Conservation (phyloP, 23 tunicate genomes). For the Ascidia mentula region DNA sequence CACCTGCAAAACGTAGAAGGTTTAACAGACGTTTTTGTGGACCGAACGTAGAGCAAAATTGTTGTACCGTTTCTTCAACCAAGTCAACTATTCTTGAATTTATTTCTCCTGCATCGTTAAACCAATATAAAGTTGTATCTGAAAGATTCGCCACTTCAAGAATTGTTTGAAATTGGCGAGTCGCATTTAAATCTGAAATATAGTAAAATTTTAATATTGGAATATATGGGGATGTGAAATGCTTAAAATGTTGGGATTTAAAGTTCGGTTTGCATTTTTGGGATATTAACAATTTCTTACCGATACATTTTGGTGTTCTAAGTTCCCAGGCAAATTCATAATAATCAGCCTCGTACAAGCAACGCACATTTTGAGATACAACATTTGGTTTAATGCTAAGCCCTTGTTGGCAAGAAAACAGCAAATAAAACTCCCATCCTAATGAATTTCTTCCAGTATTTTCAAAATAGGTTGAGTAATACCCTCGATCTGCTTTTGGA, state of each 20-base stretch:
- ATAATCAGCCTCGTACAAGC: conserved; percentile 69
- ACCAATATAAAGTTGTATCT: background rate
- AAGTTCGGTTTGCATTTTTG: too few species aligned
- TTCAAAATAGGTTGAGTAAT: conserved; percentile 23
- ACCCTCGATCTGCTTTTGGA: conserved; percentile 35
- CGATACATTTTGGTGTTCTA: conserved; percentile 38
- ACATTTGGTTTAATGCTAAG: conserved; percentile 38
- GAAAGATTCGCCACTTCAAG: conserved; percentile 26
- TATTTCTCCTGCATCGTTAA: background rate
- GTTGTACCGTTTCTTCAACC: conserved; percentile 17
- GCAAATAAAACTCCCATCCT: conserved; percentile 35
- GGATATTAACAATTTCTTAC: conserved; percentile 19
- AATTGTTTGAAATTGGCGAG: conserved; percentile 19
- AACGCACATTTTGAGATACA: conserved; percentile 35
- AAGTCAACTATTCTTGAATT: background rate
- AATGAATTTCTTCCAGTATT: conserved; percentile 20
- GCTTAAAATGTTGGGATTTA: too few species aligned
- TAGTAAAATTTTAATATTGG: background rate
- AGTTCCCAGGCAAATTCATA: conserved; percentile 60
- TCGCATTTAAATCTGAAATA: conserved; percentile 40
- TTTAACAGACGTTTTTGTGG: background rate
- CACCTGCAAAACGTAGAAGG: too few species aligned
- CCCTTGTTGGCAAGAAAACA: conserved; percentile 52
- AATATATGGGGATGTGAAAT: too few species aligned
- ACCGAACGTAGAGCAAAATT: background rate